phyloP scores from a whole-genome alignment of 2,888 invertebrate genomes.

The Eudasyphora cyanicolor region DNA sequence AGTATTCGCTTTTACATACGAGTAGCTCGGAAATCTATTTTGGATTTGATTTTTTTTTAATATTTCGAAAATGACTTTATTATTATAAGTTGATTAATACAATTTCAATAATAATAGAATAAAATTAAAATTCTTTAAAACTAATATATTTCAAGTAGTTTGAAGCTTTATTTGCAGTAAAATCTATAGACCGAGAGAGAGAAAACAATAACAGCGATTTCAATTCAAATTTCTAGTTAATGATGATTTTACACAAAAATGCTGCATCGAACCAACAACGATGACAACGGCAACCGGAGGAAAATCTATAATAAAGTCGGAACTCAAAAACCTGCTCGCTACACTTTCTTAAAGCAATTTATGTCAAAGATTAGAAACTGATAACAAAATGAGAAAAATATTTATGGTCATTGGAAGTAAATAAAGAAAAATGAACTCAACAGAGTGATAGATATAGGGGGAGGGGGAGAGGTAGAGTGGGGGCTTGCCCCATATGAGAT shows the following conservation, averaged over 20 bases:
- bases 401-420: constrained; percentile 26
- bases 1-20: too few relatives aligned
- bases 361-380: constrained; percentile 54
- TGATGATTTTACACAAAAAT: background rate
- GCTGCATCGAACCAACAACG: background rate
- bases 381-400: constrained; percentile 38
- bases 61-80: too few relatives aligned
- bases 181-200: too few relatives aligned
- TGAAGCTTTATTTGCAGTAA: too few relatives aligned
- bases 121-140: too few relatives aligned
- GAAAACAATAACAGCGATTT: too few relatives aligned
- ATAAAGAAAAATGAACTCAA: constrained; percentile 17
- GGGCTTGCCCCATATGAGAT: background rate
- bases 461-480: too few relatives aligned
- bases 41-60: too few relatives aligned
- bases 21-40: too few relatives aligned
- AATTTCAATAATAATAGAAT: too few relatives aligned
- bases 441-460: background rate
- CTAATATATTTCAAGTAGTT: too few relatives aligned
- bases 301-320: constrained; percentile 18
- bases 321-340: constrained; percentile 14
- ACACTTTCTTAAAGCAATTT: constrained; percentile 42
- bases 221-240: background rate
- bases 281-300: background rate
- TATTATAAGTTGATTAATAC: too few relatives aligned